Evolutionary conservation across 2,888 invertebrate genomes (phyloP).

Genomic region (Sphinx pinastri): DNA sequence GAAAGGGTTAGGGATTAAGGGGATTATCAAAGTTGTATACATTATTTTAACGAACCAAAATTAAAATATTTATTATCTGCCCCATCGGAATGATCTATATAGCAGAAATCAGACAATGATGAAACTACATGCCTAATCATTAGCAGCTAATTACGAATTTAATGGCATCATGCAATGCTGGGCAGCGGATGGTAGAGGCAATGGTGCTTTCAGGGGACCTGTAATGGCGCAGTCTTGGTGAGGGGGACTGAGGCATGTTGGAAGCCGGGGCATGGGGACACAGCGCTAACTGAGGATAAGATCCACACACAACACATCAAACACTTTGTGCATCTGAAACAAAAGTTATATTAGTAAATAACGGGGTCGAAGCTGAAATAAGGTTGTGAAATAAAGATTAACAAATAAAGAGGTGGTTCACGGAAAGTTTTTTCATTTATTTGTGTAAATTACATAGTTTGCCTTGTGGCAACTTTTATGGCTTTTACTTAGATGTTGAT

Average conservation of each 20-base stretch:
- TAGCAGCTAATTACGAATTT: not conserved
- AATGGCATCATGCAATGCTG: slow-evolving; percentile 18
- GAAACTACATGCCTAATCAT: not conserved
- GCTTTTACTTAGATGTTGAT: no score
- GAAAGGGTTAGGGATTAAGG: no score
- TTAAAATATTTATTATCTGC: no score
- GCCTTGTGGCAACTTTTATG: no score
- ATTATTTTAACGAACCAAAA: no score
- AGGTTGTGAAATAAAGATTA: slow-evolving; percentile 4
- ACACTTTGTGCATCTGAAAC: slow-evolving; percentile 82
- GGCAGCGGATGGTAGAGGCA: slow-evolving; percentile 59
- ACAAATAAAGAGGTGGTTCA: not conserved
- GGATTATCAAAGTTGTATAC: no score
- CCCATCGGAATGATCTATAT: no score
- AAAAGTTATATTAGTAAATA: slow-evolving; percentile 43
- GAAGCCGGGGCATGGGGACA: slow-evolving; percentile 86
- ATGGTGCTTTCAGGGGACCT: slow-evolving; percentile 81
- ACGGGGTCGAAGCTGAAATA: slow-evolving; percentile 30
- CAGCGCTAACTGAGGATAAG: slow-evolving; percentile 74
- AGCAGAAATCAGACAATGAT: no score
- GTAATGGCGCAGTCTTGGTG: slow-evolving; percentile 91
- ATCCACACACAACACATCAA: slow-evolving; percentile 80
- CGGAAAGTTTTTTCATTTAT: not conserved
- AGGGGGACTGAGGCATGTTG: slow-evolving; percentile 88
- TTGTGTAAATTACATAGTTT: no score